phyloP scores from a whole-genome alignment of 2,797 vertebrate genomes.

The Staurois parvus region DNA sequence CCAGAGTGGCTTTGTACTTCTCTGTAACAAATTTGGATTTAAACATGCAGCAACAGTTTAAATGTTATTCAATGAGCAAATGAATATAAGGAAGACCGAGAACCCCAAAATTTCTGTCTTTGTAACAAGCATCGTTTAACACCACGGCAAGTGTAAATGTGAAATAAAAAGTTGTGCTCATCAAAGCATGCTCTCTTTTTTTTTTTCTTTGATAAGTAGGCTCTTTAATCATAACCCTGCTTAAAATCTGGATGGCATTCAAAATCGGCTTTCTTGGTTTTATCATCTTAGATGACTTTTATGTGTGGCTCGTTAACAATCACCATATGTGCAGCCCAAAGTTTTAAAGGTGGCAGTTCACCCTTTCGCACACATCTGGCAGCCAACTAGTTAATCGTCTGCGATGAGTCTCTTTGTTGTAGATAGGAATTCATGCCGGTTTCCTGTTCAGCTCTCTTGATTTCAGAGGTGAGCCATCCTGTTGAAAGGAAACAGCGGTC shows the following conservation, averaged over 20 bases:
- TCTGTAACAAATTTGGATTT: neutral
- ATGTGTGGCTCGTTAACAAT: slow-evolving; percentile 52
- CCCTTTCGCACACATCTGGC: neutral
- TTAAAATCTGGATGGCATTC: slow-evolving; percentile 56
- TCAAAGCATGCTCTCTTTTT: slow-evolving; percentile 50
- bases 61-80: neutral
- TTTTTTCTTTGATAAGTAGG: slow-evolving; percentile 49
- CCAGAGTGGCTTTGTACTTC: neutral
- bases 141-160: slow-evolving; percentile 36
- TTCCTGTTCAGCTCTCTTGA: neutral
- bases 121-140: slow-evolving; percentile 18
- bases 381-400: slow-evolving; percentile 2
- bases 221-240: slow-evolving; percentile 48
- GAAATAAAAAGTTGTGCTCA: slow-evolving; percentile 39
- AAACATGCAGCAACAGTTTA: neutral
- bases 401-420: neutral
- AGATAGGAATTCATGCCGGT: neutral
- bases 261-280: slow-evolving; percentile 46
- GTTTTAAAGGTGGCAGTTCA: slow-evolving; percentile 21
- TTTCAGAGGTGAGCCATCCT: neutral
- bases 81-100: neutral
- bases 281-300: slow-evolving; percentile 50
- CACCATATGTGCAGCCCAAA: slow-evolving; percentile 51
- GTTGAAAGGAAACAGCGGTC: neutral
- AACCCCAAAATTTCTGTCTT: slow-evolving; percentile 13